These are phyloP conservation scores for Paelopatides confundens DNA, from an alignment of 53 echinoderm and acorn worm genomes.

Conservation along the genomic window DNA sequence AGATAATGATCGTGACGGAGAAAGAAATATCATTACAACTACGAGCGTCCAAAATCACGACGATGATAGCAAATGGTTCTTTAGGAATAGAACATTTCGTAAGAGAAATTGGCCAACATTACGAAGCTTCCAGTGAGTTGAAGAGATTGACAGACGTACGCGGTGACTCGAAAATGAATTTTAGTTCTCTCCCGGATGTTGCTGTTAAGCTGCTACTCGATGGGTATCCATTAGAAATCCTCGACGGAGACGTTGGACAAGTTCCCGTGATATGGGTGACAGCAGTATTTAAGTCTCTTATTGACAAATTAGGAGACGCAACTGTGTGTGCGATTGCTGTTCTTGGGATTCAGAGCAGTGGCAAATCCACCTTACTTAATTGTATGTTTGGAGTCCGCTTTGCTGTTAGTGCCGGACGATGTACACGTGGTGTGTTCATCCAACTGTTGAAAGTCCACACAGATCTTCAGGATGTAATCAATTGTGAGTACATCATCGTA, in stretches of 20 bases:
- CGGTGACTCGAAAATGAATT: neutral
- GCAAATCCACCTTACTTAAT: slow-evolving; percentile 33
- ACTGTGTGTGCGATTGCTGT: neutral
- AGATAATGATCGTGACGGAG: neutral
- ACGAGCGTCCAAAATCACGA: neutral
- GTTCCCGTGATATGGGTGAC: slow-evolving; percentile 17
- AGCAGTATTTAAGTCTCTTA: slow-evolving; percentile 18
- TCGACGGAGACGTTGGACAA: slow-evolving; percentile 33
- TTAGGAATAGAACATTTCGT: slow-evolving; percentile 30
- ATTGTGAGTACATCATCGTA: slow-evolving; percentile 7
- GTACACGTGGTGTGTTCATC: slow-evolving; percentile 41
- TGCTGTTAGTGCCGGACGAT: slow-evolving; percentile 24
- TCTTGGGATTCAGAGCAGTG: slow-evolving; percentile 33
- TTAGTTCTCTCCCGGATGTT: neutral
- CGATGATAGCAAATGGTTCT: neutral
- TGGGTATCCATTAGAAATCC: slow-evolving; percentile 31
- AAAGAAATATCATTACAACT: neutral
- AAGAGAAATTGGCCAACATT: slow-evolving; percentile 31
- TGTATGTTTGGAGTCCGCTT: slow-evolving; percentile 10
- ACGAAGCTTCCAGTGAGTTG: slow-evolving; percentile 10
- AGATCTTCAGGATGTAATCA: neutral
- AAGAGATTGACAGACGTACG: neutral
- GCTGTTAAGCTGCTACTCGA: neutral
- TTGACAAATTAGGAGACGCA: neutral
- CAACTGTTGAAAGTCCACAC: slow-evolving; percentile 8